Evolutionary conservation across 2,113 vertebrate species (phyloP).

Genomic region (Notechis scutatus): DNA sequence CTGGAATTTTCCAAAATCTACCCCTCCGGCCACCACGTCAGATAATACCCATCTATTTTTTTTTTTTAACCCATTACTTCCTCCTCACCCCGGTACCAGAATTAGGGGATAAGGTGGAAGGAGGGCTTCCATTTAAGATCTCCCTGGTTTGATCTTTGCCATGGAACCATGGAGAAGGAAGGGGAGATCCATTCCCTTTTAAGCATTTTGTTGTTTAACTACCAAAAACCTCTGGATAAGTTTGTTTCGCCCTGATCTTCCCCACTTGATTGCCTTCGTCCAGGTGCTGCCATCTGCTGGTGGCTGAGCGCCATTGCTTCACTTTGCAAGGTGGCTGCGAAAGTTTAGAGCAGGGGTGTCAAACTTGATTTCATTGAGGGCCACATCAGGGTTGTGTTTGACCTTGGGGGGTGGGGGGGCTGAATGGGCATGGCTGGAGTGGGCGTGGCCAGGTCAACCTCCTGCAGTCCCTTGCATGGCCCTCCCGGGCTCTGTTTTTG

Average conservation of each 20-base stretch:
- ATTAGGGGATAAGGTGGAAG: neutral
- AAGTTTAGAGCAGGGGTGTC: no score
- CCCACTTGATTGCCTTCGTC: conserved; percentile 33
- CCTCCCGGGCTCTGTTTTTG: no score
- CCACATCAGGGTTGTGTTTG: neutral
- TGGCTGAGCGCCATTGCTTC: conserved; percentile 22
- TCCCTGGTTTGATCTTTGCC: neutral
- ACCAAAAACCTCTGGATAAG: neutral
- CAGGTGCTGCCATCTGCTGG: conserved; percentile 66
- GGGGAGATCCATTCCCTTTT: neutral
- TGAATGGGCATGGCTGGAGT: no score
- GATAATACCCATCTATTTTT: no score
- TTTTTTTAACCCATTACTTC: rapidly evolving
- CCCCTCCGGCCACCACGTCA: neutral
- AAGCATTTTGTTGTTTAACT: rapidly evolving
- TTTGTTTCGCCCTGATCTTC: neutral
- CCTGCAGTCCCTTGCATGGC: no score
- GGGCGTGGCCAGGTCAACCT: no score
- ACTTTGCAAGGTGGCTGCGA: no score
- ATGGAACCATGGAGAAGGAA: neutral
- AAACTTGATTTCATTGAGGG: no score
- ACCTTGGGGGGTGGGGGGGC: no score
- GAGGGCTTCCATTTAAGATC: neutral
- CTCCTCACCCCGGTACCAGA: rapidly evolving
- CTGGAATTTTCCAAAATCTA: neutral